phyloP scores from a whole-genome alignment of 2,888 invertebrate genomes.

The Conchocele bisecta region DNA sequence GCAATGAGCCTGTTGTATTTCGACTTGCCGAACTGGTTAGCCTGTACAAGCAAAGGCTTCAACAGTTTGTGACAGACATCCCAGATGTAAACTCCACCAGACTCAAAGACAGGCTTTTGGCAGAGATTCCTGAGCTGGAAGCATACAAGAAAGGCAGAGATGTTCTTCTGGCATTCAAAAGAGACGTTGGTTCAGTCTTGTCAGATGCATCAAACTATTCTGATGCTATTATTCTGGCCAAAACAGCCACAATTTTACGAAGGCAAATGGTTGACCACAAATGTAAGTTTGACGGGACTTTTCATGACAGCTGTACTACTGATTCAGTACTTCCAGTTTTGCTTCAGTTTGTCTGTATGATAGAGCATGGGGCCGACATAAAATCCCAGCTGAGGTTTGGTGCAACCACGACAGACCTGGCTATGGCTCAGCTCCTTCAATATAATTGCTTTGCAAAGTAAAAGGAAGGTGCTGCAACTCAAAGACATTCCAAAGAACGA shows the following conservation, averaged over 20 bases:
- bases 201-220: constrained; percentile 34
- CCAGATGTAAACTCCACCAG: constrained; percentile 24
- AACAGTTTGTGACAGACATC: constrained; percentile 6
- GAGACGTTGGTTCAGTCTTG: constrained; percentile 49
- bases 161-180: constrained; percentile 31
- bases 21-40: constrained; percentile 34
- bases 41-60: constrained; percentile 30
- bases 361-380: constrained; percentile 43
- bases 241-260: constrained; percentile 58
- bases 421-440: constrained; percentile 31
- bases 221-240: constrained; percentile 57
- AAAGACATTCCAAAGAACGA: constrained; percentile 22
- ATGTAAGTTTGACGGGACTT: constrained; percentile 36
- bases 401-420: constrained; percentile 27
- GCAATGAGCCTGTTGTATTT: constrained; percentile 31
- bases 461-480: constrained; percentile 16
- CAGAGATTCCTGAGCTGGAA: constrained; percentile 49
- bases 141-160: constrained; percentile 40
- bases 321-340: constrained; percentile 32
- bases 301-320: constrained; percentile 39
- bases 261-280: constrained; percentile 45
- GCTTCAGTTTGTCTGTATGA: constrained; percentile 44
- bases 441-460: constrained; percentile 36
- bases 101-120: constrained; percentile 35
- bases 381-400: constrained; percentile 28